These are phyloP conservation scores for Ostrea edulis DNA, from an alignment of 1,140 invertebrate species.

Conservation along the genomic window DNA sequence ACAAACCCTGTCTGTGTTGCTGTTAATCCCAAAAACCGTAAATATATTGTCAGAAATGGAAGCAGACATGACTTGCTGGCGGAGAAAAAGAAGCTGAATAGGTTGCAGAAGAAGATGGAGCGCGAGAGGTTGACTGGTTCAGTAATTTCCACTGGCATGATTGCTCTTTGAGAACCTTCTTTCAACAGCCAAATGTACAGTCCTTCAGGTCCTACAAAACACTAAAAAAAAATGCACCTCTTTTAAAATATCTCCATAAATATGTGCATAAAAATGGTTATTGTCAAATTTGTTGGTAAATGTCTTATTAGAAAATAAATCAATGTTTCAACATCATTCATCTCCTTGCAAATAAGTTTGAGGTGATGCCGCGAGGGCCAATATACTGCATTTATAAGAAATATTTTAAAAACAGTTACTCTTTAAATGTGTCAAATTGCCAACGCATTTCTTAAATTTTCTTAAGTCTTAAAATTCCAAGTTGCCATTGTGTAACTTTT, in stretches of 20 bases:
- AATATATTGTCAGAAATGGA: conserved; percentile 76
- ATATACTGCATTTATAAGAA: no score
- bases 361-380: no score
- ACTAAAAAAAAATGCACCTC: neutral
- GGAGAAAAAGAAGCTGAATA: conserved; percentile 74
- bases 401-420: no score
- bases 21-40: conserved; percentile 72
- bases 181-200: neutral
- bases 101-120: conserved; percentile 71
- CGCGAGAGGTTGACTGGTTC: conserved; percentile 69
- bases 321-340: no score
- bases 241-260: neutral
- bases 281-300: no score
- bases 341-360: no score
- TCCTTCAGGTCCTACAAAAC: neutral
- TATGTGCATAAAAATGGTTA: neutral
- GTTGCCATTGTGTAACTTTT: no score
- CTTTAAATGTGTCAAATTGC: no score
- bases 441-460: no score
- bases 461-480: no score
- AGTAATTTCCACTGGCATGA: conserved; percentile 58
- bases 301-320: no score
- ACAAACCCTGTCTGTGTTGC: conserved; percentile 73
- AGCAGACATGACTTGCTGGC: conserved; percentile 74
- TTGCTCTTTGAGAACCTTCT: neutral